Conservation (phyloP, 2,797 vertebrate genomes). For the Anguilla obscura region DNA sequence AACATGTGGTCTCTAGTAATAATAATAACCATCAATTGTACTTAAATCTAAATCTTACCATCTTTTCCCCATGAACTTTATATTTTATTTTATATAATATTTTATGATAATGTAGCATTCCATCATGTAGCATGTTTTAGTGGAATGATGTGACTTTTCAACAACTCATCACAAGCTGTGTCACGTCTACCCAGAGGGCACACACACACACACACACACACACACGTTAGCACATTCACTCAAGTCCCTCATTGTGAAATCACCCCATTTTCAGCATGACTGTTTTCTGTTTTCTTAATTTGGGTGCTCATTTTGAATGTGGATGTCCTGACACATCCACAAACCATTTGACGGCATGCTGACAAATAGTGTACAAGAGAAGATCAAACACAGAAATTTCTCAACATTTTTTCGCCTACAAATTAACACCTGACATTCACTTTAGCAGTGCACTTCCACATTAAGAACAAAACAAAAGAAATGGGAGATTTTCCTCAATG, state of each 20-base stretch:
- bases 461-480: neutral
- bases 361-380: neutral
- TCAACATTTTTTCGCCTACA: neutral
- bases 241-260: neutral
- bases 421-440: neutral
- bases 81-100: neutral
- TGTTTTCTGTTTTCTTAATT: neutral
- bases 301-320: neutral
- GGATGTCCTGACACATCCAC: neutral
- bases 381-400: neutral
- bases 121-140: neutral
- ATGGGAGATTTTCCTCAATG: neutral
- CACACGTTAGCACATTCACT: conserved; percentile 16
- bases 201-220: neutral
- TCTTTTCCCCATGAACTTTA: neutral
- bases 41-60: neutral
- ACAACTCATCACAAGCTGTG: neutral
- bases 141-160: neutral
- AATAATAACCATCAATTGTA: neutral
- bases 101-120: neutral
- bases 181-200: neutral
- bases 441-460: neutral
- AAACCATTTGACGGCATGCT: neutral
- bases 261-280: conserved; percentile 16
- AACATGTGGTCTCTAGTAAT: neutral